Conservation (phyloP, 2,113 vertebrate species). For the Ceyx margarethae region DNA sequence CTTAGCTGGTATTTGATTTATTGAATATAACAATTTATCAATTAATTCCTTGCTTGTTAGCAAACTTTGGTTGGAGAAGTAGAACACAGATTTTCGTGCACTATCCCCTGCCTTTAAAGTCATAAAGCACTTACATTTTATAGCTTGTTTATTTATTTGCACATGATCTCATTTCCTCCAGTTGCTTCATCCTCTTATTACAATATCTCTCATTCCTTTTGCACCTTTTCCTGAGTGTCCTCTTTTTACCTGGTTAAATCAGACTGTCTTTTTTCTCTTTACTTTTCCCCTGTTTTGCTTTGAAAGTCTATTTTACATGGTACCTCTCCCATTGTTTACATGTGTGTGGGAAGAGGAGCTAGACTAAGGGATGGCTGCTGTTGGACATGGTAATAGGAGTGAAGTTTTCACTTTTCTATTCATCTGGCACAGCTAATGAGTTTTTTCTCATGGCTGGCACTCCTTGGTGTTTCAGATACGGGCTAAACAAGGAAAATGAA, state of each 20-base stretch:
- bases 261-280: not conserved
- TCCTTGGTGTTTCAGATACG: not conserved
- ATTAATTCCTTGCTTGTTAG: not conserved
- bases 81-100: not conserved
- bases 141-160: not conserved
- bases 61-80: not conserved
- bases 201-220: not conserved
- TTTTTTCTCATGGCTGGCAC: not conserved
- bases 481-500: constrained; percentile 3
- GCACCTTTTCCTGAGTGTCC: not conserved
- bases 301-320: constrained; percentile 44
- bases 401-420: not conserved
- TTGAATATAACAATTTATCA: not conserved
- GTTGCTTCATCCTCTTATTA: not conserved
- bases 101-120: not conserved
- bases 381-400: constrained; percentile 9
- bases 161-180: not conserved
- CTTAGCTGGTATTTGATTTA: not conserved
- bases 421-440: not conserved
- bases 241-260: not conserved
- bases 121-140: not conserved
- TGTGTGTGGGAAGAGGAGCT: constrained; percentile 53
- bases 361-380: constrained; percentile 45
- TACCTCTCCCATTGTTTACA: constrained; percentile 58
- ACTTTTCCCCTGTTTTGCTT: constrained; percentile 18